Evolutionary conservation across 2,888 invertebrate species (phyloP), one percentile per base, ranked within the genome.

Genomic region (Ectemnius lituratus): DNA sequence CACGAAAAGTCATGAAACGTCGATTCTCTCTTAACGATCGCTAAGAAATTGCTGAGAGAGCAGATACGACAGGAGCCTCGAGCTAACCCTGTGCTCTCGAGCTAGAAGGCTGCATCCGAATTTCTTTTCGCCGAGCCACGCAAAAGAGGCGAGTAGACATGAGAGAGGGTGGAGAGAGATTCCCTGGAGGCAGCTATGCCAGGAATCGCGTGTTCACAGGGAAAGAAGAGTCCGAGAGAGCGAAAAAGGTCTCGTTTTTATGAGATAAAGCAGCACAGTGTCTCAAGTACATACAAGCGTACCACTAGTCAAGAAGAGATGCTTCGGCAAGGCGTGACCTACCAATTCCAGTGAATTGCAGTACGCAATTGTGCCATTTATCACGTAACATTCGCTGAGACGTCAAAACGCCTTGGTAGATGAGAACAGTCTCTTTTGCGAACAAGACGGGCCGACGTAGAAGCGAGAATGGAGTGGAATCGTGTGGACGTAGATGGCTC

Each of bases 11-110:
- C 45, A 47, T 69, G 59, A 58, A 63, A 69, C 58, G 57, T 37
- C 62, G 66, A 72, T 67, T 62, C 16, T 59, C 52, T 59, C 45
- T 45, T 69, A 61, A 62, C 64, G 73, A 62, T 14, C 49, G 23
- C n/a, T 47, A 45, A 2, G 56, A 63, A 75, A 45, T 16, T 62
- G 73, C 63, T 66, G 69, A 75, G 58, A 47, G 16, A 59, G 66
- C 47, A 58, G 47, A 37, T 11, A 37, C 1, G 37, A 37, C 8
- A 37, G 8, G 37, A 37, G 37, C 37, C 37, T 11, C 8, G 37
- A 37, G 37, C 37, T 1, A 37, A 60, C 5, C 16, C 16, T n/a
- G 18, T 14, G 49, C n/a, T 67, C 27, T 66, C 52, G 56, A 63
- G 63, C 63, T 47, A 14, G 63, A 27, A 16, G 13, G 59, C 52